phyloP scores from a whole-genome alignment of 2,113 vertebrate species.

The Zapornia atra region DNA sequence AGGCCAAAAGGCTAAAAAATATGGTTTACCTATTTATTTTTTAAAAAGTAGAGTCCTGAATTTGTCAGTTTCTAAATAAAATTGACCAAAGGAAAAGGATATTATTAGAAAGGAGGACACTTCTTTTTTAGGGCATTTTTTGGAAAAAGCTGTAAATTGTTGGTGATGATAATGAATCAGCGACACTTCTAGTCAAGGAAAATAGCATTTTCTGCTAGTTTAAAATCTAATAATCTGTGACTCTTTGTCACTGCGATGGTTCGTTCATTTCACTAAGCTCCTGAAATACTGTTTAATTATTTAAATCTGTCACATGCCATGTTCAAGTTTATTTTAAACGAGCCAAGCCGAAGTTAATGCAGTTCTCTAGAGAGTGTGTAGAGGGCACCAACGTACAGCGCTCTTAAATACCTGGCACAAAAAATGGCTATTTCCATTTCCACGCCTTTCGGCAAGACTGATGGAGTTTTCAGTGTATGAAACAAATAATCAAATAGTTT shows the following conservation, averaged over 20 bases:
- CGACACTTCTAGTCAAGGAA: not conserved
- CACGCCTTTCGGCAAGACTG: not conserved
- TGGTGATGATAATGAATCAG: not conserved
- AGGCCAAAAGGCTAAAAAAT: not conserved
- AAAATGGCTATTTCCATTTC: not conserved
- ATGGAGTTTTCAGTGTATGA: not conserved
- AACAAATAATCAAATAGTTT: not conserved
- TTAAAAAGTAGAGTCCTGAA: not conserved
- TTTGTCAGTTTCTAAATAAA: not conserved
- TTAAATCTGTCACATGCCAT: not conserved
- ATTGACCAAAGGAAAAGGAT: not conserved
- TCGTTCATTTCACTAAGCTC: not conserved
- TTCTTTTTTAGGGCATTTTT: not conserved
- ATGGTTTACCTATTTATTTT: not conserved
- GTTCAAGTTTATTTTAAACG: not conserved
- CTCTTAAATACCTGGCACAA: not conserved
- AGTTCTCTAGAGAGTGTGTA: conserved; percentile 27
- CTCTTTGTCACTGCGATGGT: not conserved
- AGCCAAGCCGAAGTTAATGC: not conserved
- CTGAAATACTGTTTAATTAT: not conserved
- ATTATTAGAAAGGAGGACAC: not conserved
- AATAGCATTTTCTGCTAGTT: not conserved
- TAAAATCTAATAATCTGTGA: not conserved
- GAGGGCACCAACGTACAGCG: conserved; percentile 52
- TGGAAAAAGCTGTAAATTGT: not conserved